These are phyloP conservation scores for Nesospiza acunhae DNA, from an alignment of 2,113 vertebrate genomes.

Conservation along the genomic window DNA sequence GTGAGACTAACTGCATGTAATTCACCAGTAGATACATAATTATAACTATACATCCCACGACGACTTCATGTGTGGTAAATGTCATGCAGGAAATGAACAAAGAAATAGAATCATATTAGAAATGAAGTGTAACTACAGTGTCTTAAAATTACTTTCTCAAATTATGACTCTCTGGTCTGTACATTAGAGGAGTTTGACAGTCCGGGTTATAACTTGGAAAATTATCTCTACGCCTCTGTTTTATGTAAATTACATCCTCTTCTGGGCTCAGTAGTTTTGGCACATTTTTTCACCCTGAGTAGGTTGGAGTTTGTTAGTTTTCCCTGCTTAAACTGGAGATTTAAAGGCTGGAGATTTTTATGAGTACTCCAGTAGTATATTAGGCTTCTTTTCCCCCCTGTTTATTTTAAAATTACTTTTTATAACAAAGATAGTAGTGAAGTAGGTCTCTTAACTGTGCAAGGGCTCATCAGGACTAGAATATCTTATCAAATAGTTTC, in stretches of 20 bases:
- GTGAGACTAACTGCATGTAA: background rate
- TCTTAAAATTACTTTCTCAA: slow-evolving; percentile 37
- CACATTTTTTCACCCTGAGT: slow-evolving; percentile 8
- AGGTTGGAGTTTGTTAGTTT: slow-evolving; percentile 6
- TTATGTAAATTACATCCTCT: slow-evolving; percentile 11
- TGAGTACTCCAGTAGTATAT: background rate
- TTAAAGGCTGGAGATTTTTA: background rate
- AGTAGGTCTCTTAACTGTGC: background rate
- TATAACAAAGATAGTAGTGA: background rate
- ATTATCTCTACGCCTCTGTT: slow-evolving; percentile 20
- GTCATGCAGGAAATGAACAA: slow-evolving; percentile 32
- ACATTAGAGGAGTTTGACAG: background rate
- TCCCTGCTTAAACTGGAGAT: background rate
- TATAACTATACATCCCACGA: background rate
- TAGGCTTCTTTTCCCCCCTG: background rate
- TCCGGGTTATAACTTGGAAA: slow-evolving; percentile 11
- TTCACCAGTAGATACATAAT: slow-evolving; percentile 7
- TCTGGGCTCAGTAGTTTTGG: background rate
- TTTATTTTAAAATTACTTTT: background rate
- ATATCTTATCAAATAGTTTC: background rate
- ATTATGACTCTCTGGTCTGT: background rate
- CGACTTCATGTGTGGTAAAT: slow-evolving; percentile 35
- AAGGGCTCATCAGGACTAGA: background rate
- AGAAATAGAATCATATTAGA: slow-evolving; percentile 28
- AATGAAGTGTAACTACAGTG: background rate